phyloP scores from a whole-genome alignment of 2,113 vertebrate species.

The Leucosticte australis region DNA sequence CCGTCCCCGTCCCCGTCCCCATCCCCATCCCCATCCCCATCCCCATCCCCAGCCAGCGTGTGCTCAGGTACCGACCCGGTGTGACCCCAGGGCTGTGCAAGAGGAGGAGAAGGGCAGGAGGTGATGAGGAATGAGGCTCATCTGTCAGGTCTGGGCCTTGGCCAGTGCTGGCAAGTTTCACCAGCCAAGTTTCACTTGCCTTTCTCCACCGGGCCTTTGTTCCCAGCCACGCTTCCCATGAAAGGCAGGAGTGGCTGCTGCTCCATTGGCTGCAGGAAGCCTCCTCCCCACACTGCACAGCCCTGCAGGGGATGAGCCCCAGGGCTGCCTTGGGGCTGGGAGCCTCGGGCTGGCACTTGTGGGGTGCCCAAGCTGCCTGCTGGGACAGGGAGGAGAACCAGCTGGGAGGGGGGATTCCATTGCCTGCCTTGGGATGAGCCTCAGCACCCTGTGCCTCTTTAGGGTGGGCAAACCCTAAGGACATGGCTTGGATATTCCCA shows the following conservation, averaged over 20 bases:
- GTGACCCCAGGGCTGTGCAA: neutral
- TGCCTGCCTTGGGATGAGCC: neutral
- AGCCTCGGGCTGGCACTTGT: accelerated
- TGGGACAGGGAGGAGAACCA: neutral
- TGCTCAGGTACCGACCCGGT: accelerated
- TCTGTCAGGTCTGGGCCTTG: neutral
- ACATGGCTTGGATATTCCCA: accelerated
- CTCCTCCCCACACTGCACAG: neutral
- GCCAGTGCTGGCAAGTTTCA: neutral
- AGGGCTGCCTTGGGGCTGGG: neutral
- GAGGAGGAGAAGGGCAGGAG: neutral
- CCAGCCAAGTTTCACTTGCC: neutral
- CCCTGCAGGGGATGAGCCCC: neutral
- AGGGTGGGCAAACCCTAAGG: neutral
- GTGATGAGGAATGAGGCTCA: neutral
- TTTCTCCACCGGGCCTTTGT: conserved; percentile 10
- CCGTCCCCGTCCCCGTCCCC: neutral
- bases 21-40: neutral
- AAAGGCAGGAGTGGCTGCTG: neutral
- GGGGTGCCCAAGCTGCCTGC: neutral
- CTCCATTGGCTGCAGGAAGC: neutral
- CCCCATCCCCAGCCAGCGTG: accelerated
- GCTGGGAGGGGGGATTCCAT: neutral
- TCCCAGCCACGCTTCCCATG: neutral
- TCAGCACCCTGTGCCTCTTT: neutral